Conservation (phyloP, 2,797 vertebrate genomes). For the Sylvilagus floridanus region DNA sequence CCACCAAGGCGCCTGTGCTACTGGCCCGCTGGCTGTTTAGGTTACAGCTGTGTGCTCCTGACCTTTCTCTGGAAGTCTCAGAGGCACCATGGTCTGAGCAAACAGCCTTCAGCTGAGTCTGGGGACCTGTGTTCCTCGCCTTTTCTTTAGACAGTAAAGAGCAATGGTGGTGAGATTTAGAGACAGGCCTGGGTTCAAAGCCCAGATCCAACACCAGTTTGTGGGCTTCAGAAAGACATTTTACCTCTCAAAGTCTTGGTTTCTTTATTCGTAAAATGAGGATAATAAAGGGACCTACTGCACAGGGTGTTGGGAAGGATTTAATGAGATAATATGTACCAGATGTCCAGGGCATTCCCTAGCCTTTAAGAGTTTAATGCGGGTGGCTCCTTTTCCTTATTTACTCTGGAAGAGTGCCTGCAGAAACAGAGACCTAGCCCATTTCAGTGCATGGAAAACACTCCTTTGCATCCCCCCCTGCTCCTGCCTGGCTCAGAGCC, state of each 20-base stretch:
- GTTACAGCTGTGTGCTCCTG: not conserved
- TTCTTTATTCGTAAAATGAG: constrained; percentile 36
- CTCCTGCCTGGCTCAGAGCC: not conserved
- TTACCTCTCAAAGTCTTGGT: constrained; percentile 18
- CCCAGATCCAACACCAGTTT: not conserved
- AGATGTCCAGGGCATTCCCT: constrained; percentile 17
- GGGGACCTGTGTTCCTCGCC: not conserved
- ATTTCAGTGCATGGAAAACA: not conserved
- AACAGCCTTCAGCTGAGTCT: not conserved
- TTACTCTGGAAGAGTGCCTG: not conserved
- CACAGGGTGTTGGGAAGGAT: not conserved
- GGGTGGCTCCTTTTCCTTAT: not conserved
- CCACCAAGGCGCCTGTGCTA: not conserved
- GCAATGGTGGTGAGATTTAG: not conserved
- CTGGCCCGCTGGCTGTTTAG: not conserved
- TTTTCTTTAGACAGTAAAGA: not conserved
- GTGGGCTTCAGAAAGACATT: not conserved
- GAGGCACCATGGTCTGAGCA: not conserved
- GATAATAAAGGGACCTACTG: not conserved
- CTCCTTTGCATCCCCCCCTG: not conserved
- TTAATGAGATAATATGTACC: constrained; percentile 36
- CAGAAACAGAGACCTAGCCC: constrained; percentile 40
- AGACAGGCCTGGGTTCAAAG: not conserved
- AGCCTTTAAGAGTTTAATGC: not conserved
- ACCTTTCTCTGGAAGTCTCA: constrained; percentile 27